Evolutionary conservation across 1,140 invertebrate species (phyloP).

Genomic region (Lethrus apterus): DNA sequence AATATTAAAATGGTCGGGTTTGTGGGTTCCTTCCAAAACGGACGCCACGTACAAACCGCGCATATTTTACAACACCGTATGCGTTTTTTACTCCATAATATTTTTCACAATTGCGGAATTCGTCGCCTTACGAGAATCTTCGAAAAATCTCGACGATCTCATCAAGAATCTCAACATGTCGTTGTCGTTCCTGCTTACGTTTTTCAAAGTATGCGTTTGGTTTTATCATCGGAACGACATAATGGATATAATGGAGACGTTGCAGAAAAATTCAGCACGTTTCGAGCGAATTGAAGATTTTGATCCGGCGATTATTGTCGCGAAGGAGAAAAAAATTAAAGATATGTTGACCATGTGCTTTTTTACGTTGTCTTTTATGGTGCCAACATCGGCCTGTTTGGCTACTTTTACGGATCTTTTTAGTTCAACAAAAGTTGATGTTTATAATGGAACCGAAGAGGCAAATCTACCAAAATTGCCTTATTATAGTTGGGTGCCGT

Average conservation of each 20-base stretch:
- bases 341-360: slow-evolving; percentile 13
- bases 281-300: neutral
- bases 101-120: slow-evolving; percentile 18
- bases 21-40: too few species aligned
- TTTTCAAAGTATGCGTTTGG: slow-evolving; percentile 14
- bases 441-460: neutral
- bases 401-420: slow-evolving; percentile 6
- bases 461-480: slow-evolving; percentile 7
- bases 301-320: slow-evolving; percentile 5
- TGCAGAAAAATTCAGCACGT: neutral
- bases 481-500: slow-evolving; percentile 18
- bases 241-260: slow-evolving; percentile 2
- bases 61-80: slow-evolving; percentile 5
- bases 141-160: slow-evolving; percentile 12
- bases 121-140: slow-evolving; percentile 11
- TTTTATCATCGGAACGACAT: slow-evolving; percentile 10
- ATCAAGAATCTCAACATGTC: slow-evolving; percentile 18
- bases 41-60: neutral
- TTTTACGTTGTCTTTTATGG: slow-evolving; percentile 9
- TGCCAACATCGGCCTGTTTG: slow-evolving; percentile 16
- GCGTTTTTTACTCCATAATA: slow-evolving; percentile 15
- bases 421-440: neutral
- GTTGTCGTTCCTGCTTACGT: slow-evolving; percentile 15
- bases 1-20: neutral
- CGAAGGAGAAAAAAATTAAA: slow-evolving; percentile 7